A percentile compares a stretch with the other conserved stretches of the same genome.
Evolutionary conservation across 2,888 invertebrate species (phyloP).

Genomic region (Pyrrhosoma nymphula): DNA sequence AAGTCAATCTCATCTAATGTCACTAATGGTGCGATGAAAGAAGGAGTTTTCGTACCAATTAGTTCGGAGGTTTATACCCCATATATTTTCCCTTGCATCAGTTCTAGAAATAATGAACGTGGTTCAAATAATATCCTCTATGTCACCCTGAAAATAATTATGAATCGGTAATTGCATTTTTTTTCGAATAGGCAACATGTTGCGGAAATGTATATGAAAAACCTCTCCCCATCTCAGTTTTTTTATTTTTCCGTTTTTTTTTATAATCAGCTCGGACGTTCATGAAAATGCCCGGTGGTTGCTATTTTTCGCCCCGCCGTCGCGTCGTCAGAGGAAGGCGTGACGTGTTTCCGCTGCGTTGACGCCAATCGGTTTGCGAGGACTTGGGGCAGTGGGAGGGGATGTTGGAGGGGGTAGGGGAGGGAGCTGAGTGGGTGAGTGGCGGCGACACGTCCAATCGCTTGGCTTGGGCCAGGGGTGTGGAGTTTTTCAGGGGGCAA

Average conservation of each 20-base stretch:
- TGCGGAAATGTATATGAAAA: no score
- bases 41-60: no score
- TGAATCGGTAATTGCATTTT: no score
- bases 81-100: no score
- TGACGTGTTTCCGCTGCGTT: background rate
- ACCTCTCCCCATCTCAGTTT: background rate
- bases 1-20: no score
- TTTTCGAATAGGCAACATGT: no score
- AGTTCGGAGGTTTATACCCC: no score
- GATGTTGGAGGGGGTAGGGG: background rate
- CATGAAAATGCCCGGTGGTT: background rate
- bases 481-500: background rate
- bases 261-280: background rate
- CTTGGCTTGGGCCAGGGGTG: background rate
- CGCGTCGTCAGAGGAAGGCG: background rate
- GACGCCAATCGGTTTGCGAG: background rate
- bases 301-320: background rate
- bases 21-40: no score
- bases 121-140: no score
- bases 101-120: no score
- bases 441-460: background rate
- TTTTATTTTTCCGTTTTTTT: background rate
- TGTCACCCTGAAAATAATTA: no score
- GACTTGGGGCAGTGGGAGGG: background rate
- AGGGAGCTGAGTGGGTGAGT: background rate